phyloP scores from a whole-genome alignment of 2,797 vertebrate species.

The Gymnocypris eckloni region DNA sequence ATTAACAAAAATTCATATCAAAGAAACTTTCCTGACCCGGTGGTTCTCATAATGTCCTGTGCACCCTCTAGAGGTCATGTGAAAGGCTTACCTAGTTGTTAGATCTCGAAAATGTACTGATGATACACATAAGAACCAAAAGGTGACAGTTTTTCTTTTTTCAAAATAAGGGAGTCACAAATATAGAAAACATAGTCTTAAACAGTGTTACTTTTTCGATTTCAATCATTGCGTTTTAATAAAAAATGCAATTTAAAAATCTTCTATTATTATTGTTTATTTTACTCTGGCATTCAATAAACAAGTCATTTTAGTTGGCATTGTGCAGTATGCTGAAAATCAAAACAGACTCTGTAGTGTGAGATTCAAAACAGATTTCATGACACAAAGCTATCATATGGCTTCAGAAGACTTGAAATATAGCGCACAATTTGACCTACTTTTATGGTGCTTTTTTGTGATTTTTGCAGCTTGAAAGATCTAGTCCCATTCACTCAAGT shows the following conservation, averaged over 20 bases:
- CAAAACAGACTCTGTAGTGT: not conserved
- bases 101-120: not conserved
- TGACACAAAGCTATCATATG: conserved; percentile 19
- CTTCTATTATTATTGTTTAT: not conserved
- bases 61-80: not conserved
- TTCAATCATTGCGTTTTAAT: not conserved
- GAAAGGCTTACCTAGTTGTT: not conserved
- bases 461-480: conserved; percentile 13
- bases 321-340: not conserved
- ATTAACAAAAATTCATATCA: not conserved
- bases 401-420: conserved; percentile 14
- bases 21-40: not conserved
- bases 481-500: not conserved
- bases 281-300: not conserved
- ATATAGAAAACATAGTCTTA: not conserved
- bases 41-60: not conserved
- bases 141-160: not conserved
- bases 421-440: conserved; percentile 9
- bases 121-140: not conserved
- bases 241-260: not conserved
- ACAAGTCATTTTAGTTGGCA: not conserved
- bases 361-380: not conserved
- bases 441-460: not conserved
- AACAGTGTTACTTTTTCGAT: not conserved
- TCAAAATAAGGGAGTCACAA: not conserved